These are phyloP conservation scores for Drosophila kurseongensis DNA, from an alignment of 1,140 invertebrate species.

Conservation along the genomic window DNA sequence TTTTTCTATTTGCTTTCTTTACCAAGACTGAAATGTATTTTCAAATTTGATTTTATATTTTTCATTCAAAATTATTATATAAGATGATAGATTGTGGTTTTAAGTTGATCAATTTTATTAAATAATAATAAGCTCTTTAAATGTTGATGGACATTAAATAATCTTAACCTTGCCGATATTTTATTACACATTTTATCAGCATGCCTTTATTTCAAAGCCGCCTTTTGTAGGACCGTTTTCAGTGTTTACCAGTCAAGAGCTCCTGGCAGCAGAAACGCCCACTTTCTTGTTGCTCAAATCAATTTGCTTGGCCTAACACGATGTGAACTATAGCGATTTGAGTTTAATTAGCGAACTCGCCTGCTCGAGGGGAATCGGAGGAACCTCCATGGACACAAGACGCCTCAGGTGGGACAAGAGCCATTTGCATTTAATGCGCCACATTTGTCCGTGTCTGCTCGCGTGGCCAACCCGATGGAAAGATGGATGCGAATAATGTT, in stretches of 20 bases:
- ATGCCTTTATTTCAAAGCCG: background rate
- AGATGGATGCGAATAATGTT: constrained; percentile 36
- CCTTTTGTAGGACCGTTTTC: background rate
- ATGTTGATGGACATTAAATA: too few species aligned
- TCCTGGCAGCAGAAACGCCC: constrained; percentile 6
- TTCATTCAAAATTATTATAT: too few species aligned
- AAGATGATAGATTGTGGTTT: too few species aligned
- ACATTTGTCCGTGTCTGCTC: constrained; percentile 58
- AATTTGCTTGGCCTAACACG: constrained; percentile 60
- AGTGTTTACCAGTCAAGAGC: background rate
- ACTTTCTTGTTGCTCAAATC: constrained; percentile 50
- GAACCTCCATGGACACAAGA: constrained; percentile 8
- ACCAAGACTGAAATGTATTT: too few species aligned
- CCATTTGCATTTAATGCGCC: constrained; percentile 70
- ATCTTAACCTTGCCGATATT: too few species aligned
- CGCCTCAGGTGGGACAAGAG: constrained; percentile 55
- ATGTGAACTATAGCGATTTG: constrained; percentile 62
- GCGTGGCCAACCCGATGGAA: constrained; percentile 39
- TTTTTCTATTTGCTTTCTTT: too few species aligned
- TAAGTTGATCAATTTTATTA: too few species aligned
- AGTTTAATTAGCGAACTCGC: constrained; percentile 68
- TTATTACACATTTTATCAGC: too few species aligned
- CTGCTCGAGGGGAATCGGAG: constrained; percentile 6
- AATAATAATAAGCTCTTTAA: too few species aligned
- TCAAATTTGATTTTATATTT: too few species aligned